Evolutionary conservation across 2,888 invertebrate genomes (phyloP).

Genomic region (Vannuccia rotundouncinata): DNA sequence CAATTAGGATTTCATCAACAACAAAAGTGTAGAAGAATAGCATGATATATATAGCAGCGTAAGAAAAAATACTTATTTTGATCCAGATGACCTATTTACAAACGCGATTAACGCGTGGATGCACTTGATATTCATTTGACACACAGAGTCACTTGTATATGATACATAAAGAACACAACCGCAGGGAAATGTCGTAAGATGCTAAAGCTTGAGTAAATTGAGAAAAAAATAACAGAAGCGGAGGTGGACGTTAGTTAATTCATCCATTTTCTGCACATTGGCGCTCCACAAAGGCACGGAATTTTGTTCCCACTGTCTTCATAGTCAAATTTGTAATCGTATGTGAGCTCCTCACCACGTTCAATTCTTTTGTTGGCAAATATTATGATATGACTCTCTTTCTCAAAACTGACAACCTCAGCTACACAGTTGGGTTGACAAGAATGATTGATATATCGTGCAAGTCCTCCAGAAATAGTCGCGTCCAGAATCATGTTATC

Average conservation of each 20-base stretch:
- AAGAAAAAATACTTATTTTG: slow-evolving; percentile 25
- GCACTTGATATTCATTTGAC: slow-evolving; percentile 13
- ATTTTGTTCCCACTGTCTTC: slow-evolving; percentile 72
- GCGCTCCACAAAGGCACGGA: slow-evolving; percentile 94
- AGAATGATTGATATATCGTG: slow-evolving; percentile 92
- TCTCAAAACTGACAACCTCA: slow-evolving; percentile 91
- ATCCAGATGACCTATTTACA: slow-evolving; percentile 4
- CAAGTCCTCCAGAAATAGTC: slow-evolving; percentile 87
- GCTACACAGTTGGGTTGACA: slow-evolving; percentile 99
- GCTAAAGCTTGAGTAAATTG: not conserved
- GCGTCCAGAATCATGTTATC: slow-evolving; percentile 96
- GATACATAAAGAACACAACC: slow-evolving; percentile 8
- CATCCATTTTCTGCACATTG: slow-evolving; percentile 98
- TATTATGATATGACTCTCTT: slow-evolving; percentile 83
- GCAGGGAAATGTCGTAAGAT: not conserved
- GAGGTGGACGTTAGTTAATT: slow-evolving; percentile 29
- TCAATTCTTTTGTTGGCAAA: slow-evolving; percentile 90
- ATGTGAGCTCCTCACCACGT: slow-evolving; percentile 80
- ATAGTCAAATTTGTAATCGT: slow-evolving; percentile 72
- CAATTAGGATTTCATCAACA: not conserved
- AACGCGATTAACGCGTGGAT: slow-evolving; percentile 20
- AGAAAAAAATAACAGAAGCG: not conserved
- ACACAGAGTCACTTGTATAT: not conserved
- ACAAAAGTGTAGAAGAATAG: slow-evolving; percentile 13
- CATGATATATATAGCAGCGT: not conserved